Percentiles rank a stretch among this genome's conserved stretches.
These are phyloP conservation scores for Sminthurinus aureus DNA, from an alignment of 2,888 invertebrate species.

Conservation along the genomic window DNA sequence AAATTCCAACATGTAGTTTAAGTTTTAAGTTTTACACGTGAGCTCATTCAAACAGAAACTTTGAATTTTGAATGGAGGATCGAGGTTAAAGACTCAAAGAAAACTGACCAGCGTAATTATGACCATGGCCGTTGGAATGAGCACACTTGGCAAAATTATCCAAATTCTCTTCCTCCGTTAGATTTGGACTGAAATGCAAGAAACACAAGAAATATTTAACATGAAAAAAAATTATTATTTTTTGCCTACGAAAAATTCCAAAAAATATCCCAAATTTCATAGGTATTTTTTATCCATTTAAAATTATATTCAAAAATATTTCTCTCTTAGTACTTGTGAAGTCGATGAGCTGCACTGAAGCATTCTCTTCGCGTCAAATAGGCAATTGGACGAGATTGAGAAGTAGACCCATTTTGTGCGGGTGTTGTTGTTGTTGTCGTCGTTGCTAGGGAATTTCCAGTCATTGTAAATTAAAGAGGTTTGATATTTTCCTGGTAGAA, in stretches of 20 bases:
- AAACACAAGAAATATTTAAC: not conserved
- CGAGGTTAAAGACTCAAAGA: too few species aligned
- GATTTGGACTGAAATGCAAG: slow-evolving; percentile 69
- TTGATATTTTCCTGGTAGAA: not conserved
- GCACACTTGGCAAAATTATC: slow-evolving; percentile 94
- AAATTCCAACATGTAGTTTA: not conserved
- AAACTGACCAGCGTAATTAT: slow-evolving; percentile 90
- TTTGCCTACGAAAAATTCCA: not conserved
- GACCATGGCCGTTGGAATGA: slow-evolving; percentile 95
- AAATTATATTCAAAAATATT: too few species aligned
- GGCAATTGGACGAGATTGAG: slow-evolving; percentile 63
- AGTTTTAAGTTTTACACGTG: too few species aligned
- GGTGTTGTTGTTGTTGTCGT: too few species aligned
- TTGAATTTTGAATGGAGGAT: too few species aligned
- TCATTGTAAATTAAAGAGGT: not conserved
- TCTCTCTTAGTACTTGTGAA: slow-evolving; percentile 85
- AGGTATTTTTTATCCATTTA: too few species aligned
- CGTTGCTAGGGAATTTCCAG: too few species aligned
- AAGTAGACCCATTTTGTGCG: too few species aligned
- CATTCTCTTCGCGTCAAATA: slow-evolving; percentile 83
- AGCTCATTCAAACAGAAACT: not conserved
- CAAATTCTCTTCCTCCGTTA: slow-evolving; percentile 83
- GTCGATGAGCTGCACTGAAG: slow-evolving; percentile 88
- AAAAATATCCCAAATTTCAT: too few species aligned
- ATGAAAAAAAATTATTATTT: not conserved